A percentile compares a stretch with the other conserved stretches of the same genome.
Conservation (phyloP, 2,888 invertebrate species). For the Torymus texanus region DNA sequence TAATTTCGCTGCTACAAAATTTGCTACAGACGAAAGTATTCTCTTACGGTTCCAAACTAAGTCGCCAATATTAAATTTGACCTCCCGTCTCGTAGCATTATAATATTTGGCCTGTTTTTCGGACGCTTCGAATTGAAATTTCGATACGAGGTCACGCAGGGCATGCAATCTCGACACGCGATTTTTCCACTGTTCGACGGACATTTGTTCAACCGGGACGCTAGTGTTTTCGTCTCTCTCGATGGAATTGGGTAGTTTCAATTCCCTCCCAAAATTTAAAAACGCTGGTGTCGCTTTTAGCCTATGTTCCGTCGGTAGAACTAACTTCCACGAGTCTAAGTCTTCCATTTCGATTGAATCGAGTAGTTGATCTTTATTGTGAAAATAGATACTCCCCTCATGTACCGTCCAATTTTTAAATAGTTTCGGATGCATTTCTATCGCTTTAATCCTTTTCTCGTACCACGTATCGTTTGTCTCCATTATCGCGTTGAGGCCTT, state of each 20-base stretch:
- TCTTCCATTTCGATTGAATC: no score
- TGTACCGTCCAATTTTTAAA: constrained; percentile 5
- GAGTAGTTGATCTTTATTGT: no score
- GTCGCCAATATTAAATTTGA: no score
- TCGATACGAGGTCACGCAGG: constrained; percentile 5
- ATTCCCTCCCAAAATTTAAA: constrained; percentile 45
- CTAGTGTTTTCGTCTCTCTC: neutral
- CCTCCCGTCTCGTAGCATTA: no score
- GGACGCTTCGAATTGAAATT: neutral
- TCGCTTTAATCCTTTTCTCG: neutral
- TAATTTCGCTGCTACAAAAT: no score
- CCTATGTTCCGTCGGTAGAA: no score
- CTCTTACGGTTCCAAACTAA: no score
- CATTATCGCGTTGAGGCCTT: neutral
- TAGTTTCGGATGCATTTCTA: neutral
- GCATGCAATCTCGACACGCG: constrained; percentile 8
- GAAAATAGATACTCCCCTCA: no score
- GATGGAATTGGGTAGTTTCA: neutral
- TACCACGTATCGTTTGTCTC: neutral
- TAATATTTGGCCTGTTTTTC: no score
- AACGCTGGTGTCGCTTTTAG: constrained; percentile 38
- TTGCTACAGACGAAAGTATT: no score
- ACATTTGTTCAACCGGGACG: neutral
- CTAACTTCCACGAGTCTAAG: neutral
- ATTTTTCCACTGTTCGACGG: constrained; percentile 3